Percentiles rank a stretch among this genome's conserved stretches.
phyloP scores from a whole-genome alignment of 2,888 invertebrate species.

The Ceriagrion tenellum region DNA sequence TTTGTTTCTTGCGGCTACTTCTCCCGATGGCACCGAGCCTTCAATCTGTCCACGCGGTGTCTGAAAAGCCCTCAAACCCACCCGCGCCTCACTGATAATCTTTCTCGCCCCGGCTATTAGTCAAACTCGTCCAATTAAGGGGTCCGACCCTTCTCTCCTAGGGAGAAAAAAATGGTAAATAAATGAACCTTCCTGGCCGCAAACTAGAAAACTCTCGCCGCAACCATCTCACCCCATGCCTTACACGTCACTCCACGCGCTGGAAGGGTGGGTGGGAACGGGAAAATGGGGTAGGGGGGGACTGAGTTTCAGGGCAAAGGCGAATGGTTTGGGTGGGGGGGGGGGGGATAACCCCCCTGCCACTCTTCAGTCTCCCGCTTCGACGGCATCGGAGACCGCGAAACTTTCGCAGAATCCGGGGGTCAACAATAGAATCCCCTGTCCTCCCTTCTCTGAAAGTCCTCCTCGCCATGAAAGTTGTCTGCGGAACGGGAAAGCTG shows the following conservation, averaged over 20 bases:
- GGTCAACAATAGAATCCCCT: not conserved
- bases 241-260: not conserved
- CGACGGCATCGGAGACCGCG: not conserved
- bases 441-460: not conserved
- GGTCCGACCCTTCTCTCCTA: not conserved
- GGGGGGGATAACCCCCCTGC: too few relatives aligned
- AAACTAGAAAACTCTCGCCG: not conserved
- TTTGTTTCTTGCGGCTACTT: not conserved
- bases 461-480: not conserved
- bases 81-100: constrained; percentile 35
- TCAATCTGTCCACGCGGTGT: constrained; percentile 62
- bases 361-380: too few relatives aligned
- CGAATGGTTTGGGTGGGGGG: too few relatives aligned
- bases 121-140: constrained; percentile 63
- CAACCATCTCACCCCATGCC: not conserved
- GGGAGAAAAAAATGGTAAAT: not conserved
- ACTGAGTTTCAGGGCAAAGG: not conserved
- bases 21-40: not conserved
- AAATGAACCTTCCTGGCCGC: constrained; percentile 1
- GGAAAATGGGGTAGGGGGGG: not conserved
- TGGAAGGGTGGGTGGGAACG: not conserved
- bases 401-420: constrained; percentile 8
- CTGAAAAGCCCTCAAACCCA: constrained; percentile 6
- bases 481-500: not conserved
- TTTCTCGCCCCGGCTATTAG: constrained; percentile 58